Conservation (phyloP, 1,140 invertebrate species). For the Dreissena rostriformis region DNA sequence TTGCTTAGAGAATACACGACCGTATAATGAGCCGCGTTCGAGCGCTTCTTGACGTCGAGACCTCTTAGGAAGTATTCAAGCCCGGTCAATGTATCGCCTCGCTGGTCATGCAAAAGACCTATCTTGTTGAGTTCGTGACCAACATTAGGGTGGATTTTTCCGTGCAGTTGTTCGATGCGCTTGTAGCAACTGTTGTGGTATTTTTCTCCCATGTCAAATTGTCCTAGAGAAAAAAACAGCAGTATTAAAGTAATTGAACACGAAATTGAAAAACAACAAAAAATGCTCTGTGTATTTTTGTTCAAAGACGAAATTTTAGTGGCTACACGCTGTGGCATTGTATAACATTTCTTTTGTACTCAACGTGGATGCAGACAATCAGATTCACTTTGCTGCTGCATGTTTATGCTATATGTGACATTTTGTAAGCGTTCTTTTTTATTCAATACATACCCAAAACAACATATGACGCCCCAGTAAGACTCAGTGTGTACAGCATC, state of each 20-base stretch:
- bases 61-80: conserved; percentile 18
- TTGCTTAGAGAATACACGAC: conserved; percentile 26
- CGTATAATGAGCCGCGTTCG: not conserved
- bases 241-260: too few species aligned
- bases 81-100: conserved; percentile 6
- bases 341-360: not conserved
- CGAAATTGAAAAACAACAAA: too few species aligned
- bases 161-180: not conserved
- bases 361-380: not conserved
- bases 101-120: conserved; percentile 20
- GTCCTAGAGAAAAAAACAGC: conserved; percentile 3
- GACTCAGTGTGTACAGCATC: not conserved
- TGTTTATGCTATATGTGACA: not conserved
- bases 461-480: not conserved
- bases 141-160: conserved; percentile 4
- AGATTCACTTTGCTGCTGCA: not conserved
- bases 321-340: not conserved
- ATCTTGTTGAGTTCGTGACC: conserved; percentile 7
- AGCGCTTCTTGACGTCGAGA: conserved; percentile 10
- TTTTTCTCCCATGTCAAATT: conserved; percentile 20
- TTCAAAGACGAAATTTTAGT: not conserved
- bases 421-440: not conserved
- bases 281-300: not conserved
- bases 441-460: conserved; percentile 5
- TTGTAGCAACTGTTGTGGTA: conserved; percentile 8